A percentile compares a stretch with the other conserved stretches of the same genome.
Conservation (phyloP, 2,113 vertebrate genomes). For the Rana temporaria region DNA sequence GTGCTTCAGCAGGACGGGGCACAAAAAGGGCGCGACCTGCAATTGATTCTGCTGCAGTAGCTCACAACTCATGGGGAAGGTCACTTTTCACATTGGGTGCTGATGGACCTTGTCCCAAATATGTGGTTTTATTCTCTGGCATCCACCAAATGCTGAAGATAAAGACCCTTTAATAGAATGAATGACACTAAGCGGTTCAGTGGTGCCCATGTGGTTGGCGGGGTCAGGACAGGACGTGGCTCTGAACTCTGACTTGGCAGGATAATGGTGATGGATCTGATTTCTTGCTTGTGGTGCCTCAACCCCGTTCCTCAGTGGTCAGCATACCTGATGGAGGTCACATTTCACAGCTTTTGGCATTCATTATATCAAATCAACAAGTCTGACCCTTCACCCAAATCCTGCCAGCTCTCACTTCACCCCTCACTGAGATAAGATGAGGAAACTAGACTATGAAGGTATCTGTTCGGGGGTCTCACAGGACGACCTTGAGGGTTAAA, state of each 20-base stretch:
- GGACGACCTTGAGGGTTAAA: too few species aligned
- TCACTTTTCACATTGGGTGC: neutral
- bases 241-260: neutral
- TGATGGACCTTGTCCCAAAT: neutral
- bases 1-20: too few species aligned
- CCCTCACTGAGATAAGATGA: neutral
- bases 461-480: neutral
- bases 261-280: neutral
- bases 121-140: neutral
- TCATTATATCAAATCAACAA: conserved; percentile 14
- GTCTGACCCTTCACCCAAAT: conserved; percentile 42
- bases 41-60: too few species aligned
- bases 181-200: too few species aligned
- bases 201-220: neutral
- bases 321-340: neutral
- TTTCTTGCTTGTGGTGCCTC: neutral
- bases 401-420: neutral
- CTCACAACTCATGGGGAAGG: too few species aligned
- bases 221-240: conserved; percentile 17
- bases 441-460: neutral
- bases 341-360: neutral
- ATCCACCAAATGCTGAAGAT: neutral
- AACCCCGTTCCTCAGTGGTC: neutral
- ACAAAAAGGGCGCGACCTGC: too few species aligned
- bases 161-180: too few species aligned